Evolutionary conservation across 1,140 invertebrate genomes (phyloP).

Genomic region (Ctenoplectra terminalis): DNA sequence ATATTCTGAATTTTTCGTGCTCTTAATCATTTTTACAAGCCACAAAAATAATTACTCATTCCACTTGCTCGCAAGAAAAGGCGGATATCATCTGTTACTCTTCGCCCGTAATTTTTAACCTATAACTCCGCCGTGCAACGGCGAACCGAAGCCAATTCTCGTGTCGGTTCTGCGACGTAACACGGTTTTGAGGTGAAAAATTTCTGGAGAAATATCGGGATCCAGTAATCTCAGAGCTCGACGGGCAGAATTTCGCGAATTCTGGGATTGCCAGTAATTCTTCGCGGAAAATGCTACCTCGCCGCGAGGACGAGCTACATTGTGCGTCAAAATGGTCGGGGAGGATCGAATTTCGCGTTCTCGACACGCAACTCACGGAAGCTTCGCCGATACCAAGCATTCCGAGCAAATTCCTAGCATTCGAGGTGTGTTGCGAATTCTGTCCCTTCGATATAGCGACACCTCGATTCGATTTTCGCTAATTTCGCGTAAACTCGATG

Average conservation of each 20-base stretch:
- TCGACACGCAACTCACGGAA: slow-evolving; percentile 1
- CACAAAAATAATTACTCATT: too few relatives aligned
- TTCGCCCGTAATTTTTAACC: not conserved
- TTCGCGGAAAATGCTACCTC: not conserved
- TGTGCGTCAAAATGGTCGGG: slow-evolving; percentile 10
- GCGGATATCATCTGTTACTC: too few relatives aligned
- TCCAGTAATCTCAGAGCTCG: not conserved
- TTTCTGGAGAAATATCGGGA: not conserved
- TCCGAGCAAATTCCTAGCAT: not conserved
- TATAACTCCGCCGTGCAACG: too few relatives aligned
- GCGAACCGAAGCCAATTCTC: not conserved
- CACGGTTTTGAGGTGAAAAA: not conserved
- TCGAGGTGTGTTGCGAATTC: slow-evolving; percentile 1
- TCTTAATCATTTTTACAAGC: too few relatives aligned
- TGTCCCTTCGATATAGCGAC: not conserved
- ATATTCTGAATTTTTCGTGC: too few relatives aligned
- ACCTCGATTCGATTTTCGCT: not conserved
- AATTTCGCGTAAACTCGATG: not conserved
- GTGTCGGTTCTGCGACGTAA: not conserved
- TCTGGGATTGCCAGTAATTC: slow-evolving; percentile 12
- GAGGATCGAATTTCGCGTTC: slow-evolving; percentile 4
- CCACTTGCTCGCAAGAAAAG: too few relatives aligned
- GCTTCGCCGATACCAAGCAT: not conserved
- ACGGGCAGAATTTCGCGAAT: slow-evolving; percentile 15
- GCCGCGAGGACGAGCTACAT: not conserved